A percentile compares a stretch with the other conserved stretches of the same genome.
Conservation (phyloP, 1,140 invertebrate species). For the Radopholus similis region DNA sequence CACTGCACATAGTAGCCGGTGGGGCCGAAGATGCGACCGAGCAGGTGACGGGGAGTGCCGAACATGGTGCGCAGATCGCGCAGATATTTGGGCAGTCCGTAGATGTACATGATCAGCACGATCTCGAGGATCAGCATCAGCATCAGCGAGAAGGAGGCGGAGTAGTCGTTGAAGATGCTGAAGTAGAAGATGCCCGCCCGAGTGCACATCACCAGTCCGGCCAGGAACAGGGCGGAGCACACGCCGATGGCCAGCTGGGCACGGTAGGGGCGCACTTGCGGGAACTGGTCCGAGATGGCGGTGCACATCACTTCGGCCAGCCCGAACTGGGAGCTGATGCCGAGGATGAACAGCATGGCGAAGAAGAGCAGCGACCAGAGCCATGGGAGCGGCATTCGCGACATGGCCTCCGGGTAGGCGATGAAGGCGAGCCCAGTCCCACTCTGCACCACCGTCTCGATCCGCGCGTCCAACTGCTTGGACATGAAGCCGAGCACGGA, state of each 20-base stretch:
- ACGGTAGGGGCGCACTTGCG: conserved; percentile 13
- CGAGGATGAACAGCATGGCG: conserved; percentile 83
- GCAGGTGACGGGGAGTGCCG: conserved; percentile 11
- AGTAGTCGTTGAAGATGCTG: conserved; percentile 35
- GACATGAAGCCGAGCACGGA: conserved; percentile 33
- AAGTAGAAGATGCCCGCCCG: conserved; percentile 40
- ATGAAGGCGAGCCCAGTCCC: conserved; percentile 66
- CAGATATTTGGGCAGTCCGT: conserved; percentile 30
- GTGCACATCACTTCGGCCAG: conserved; percentile 30
- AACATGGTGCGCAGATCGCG: conserved; percentile 32
- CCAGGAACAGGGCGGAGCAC: conserved; percentile 23
- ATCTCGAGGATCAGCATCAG: conserved; percentile 31
- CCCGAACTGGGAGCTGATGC: conserved; percentile 71
- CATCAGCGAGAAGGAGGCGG: conserved; percentile 33
- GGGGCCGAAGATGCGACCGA: conserved; percentile 29
- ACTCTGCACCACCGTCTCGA: conserved; percentile 70
- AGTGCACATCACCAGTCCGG: conserved; percentile 22
- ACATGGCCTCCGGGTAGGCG: conserved; percentile 62
- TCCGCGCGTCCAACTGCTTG: conserved; percentile 69
- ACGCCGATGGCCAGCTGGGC: conserved; percentile 16
- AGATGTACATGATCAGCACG: conserved; percentile 32
- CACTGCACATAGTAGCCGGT: conserved; percentile 22
- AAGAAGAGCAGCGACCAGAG: conserved; percentile 86
- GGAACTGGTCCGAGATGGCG: conserved; percentile 41
- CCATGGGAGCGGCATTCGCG: conserved; percentile 72